Evolutionary conservation across 2,888 invertebrate genomes (phyloP).

Genomic region (Exocentrus adspersus): DNA sequence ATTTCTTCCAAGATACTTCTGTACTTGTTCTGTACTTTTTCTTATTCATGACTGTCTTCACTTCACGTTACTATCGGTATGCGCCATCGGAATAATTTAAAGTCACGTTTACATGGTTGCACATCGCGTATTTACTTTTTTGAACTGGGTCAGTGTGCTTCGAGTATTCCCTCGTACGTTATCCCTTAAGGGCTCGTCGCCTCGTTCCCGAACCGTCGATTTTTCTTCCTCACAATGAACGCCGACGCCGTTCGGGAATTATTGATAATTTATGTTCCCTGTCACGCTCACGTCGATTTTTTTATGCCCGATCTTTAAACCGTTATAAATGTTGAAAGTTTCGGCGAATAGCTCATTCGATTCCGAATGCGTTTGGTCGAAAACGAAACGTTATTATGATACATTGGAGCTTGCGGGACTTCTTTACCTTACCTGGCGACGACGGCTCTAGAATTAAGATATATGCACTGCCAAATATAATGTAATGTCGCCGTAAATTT

Average conservation of each 20-base stretch:
- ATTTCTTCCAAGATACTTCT: too few relatives aligned
- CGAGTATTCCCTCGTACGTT: background rate
- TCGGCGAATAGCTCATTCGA: background rate
- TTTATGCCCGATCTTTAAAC: slow-evolving; percentile 2
- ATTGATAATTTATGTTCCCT: slow-evolving; percentile 8
- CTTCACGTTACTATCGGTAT: too few relatives aligned
- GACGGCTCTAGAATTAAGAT: slow-evolving; percentile 39
- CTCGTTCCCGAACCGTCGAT: background rate
- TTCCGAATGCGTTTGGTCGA: too few relatives aligned
- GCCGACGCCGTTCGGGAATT: background rate
- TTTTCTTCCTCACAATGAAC: background rate
- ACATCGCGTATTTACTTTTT: too few relatives aligned
- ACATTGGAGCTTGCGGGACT: slow-evolving; percentile 37
- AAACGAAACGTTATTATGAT: slow-evolving; percentile 35
- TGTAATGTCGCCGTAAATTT: slow-evolving; percentile 4
- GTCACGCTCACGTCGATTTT: slow-evolving; percentile 10
- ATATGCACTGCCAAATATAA: slow-evolving; percentile 32
- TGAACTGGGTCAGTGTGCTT: background rate
- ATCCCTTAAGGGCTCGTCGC: background rate
- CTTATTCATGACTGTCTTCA: too few relatives aligned
- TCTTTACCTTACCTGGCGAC: slow-evolving; percentile 38
- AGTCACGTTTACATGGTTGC: too few relatives aligned
- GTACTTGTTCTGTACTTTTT: too few relatives aligned
- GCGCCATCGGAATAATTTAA: too few relatives aligned
- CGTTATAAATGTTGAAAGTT: slow-evolving; percentile 8